Percentiles rank a stretch among this genome's conserved stretches.
phyloP scores from a whole-genome alignment of 2,888 invertebrate genomes.

The Cosmopolites sordidus region DNA sequence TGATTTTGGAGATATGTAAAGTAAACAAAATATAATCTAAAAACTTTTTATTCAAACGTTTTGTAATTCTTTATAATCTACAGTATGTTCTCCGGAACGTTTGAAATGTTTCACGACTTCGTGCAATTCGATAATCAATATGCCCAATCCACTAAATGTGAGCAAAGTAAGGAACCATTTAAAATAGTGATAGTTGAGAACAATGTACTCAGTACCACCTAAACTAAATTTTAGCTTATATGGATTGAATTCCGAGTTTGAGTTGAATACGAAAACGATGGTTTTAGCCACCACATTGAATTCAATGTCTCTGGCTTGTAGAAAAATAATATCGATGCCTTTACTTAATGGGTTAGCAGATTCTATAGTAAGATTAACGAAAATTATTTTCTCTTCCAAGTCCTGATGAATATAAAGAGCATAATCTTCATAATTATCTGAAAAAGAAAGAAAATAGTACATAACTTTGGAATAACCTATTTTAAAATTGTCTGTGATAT shows the following conservation, averaged over 20 bases:
- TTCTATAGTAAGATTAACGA: slow-evolving; percentile 11
- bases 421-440: slow-evolving; percentile 20
- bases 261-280: slow-evolving; percentile 12
- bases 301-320: slow-evolving; percentile 20
- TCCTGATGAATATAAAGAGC: background rate
- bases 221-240: slow-evolving; percentile 18
- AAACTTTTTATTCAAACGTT: background rate
- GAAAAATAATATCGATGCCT: slow-evolving; percentile 17
- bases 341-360: background rate
- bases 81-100: no score
- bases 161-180: slow-evolving; percentile 27
- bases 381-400: background rate
- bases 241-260: slow-evolving; percentile 6
- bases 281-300: slow-evolving; percentile 14
- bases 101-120: slow-evolving; percentile 20
- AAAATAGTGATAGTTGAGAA: slow-evolving; percentile 31
- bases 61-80: background rate
- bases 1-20: no score
- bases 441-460: slow-evolving; percentile 1
- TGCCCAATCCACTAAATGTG: slow-evolving; percentile 18
- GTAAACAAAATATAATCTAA: no score
- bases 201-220: slow-evolving; percentile 23
- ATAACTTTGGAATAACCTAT: no score
- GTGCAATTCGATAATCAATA: slow-evolving; percentile 28
- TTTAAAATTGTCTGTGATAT: no score